Base-by-base conservation (phyloP, 2,888 invertebrate genomes). In the Drosophila lutescens region DNA sequence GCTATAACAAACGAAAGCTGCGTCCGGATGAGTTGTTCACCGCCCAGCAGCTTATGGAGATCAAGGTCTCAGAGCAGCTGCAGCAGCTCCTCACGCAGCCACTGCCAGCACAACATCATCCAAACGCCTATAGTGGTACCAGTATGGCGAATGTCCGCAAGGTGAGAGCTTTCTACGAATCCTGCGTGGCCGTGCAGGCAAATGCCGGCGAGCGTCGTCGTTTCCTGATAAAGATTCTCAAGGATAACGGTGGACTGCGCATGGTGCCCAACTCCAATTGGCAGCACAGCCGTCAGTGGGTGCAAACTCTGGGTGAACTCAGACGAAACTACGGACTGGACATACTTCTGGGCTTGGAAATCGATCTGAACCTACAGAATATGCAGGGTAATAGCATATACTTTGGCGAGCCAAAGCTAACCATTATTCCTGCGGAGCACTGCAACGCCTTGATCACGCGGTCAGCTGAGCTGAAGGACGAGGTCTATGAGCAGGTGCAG, bases 321-420 rank as follows among this genome's bases (percentile, higher is more conserved):
- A 82, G 90, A 0, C 65, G 77, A 8, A 80, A 86, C 7, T 91
- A 80, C 17, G 90, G 89, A 4, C 54, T 92, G 51, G 90, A 91
- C 53, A 91, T 91, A 36, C 47, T 91, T 12, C 84, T 91, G 26
- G 91, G 91, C 0, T 15, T 92, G 8, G 84, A 85, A 8, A 73
- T 91, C 6, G 90, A 87, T 43, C 66, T 81, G 2, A 91, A 90
- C 70, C 47, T 80, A 26, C 77, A 80, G n/a, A 76, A 74, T 32
- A 67, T 77, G 76, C 74, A 79, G 4, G 89, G 88, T 8, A 84
- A 78, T 5, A 88, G 82, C 26, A 80, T 91, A 10, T 90, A 83
- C 34, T 71, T 91, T 34, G 84, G 87, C 0, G 92, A 91, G 36
- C 90, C 91, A 0, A 66, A 72, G 3, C 50, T 79, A 0, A 90